Conservation (phyloP, 2,113 vertebrate genomes). For the Toxotes jaculatrix region DNA sequence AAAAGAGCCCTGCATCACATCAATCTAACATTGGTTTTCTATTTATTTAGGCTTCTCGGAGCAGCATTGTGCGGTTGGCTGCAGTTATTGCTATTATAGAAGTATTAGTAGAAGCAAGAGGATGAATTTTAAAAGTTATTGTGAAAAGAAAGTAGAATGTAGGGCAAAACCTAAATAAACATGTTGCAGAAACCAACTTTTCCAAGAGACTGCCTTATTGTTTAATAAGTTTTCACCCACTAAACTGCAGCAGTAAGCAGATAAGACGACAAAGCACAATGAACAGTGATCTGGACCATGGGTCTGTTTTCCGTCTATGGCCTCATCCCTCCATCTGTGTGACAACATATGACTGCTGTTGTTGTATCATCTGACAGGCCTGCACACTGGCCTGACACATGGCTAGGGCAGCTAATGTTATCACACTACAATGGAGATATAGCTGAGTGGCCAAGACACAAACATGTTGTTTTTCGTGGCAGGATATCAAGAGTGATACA, state of each 20-base stretch:
- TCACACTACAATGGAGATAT: constrained; percentile 25
- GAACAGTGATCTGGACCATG: constrained; percentile 67
- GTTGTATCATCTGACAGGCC: constrained; percentile 78
- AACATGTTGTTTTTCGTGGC: constrained; percentile 11
- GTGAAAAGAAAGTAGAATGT: background rate
- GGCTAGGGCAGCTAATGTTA: constrained; percentile 36
- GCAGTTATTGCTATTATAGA: background rate
- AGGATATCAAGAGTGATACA: background rate
- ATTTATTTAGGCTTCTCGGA: background rate
- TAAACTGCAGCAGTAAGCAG: constrained; percentile 72
- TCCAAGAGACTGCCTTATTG: constrained; percentile 47
- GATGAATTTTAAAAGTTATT: constrained; percentile 2
- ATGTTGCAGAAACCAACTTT: constrained; percentile 33
- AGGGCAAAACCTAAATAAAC: background rate
- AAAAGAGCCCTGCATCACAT: background rate
- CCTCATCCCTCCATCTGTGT: constrained; percentile 50
- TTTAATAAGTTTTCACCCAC: constrained; percentile 43
- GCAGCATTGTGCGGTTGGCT: background rate
- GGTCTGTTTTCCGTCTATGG: constrained; percentile 72
- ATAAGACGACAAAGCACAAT: constrained; percentile 66
- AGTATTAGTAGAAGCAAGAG: background rate
- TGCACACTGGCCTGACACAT: constrained; percentile 55
- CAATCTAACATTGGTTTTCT: constrained; percentile 5
- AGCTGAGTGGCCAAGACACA: constrained; percentile 27
- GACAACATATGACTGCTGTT: constrained; percentile 76